Conservation (phyloP, 2,888 invertebrate genomes). For the Cerastis leucographa region DNA sequence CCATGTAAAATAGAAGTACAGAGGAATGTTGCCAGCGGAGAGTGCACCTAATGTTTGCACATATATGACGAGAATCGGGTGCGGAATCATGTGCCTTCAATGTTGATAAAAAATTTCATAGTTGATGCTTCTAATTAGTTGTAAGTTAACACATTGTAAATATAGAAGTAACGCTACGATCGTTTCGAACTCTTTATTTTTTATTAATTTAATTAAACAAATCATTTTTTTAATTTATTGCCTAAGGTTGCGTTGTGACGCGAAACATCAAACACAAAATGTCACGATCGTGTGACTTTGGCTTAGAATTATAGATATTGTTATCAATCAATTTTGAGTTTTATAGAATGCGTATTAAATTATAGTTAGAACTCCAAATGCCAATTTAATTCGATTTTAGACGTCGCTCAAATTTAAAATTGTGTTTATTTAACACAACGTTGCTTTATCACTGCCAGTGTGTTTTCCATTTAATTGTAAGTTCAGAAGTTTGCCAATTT, state of each 20-base stretch:
- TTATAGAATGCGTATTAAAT: slow-evolving; percentile 17
- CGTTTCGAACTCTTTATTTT: slow-evolving; percentile 87
- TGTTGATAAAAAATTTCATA: slow-evolving; percentile 89
- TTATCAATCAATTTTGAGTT: slow-evolving; percentile 24
- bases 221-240: slow-evolving; percentile 85
- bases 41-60: slow-evolving; percentile 83
- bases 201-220: slow-evolving; percentile 86
- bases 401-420: slow-evolving; percentile 51
- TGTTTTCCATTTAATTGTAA: slow-evolving; percentile 67
- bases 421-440: slow-evolving; percentile 48
- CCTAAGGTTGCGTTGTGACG: slow-evolving; percentile 77
- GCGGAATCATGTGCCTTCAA: slow-evolving; percentile 91
- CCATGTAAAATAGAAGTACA: slow-evolving; percentile 73
- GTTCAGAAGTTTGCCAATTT: slow-evolving; percentile 64
- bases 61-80: slow-evolving; percentile 85
- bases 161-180: slow-evolving; percentile 86
- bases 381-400: slow-evolving; percentile 49
- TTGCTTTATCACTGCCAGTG: slow-evolving; percentile 72
- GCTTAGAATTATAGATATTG: slow-evolving; percentile 18
- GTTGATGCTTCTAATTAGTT: slow-evolving; percentile 89
- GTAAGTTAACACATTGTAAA: slow-evolving; percentile 88
- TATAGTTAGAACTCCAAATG: slow-evolving; percentile 33
- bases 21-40: slow-evolving; percentile 77
- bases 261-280: slow-evolving; percentile 62
- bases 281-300: slow-evolving; percentile 41